These are phyloP conservation scores for Drosophila suboccidentalis DNA, from an alignment of 2,888 invertebrate genomes.

Conservation along the genomic window DNA sequence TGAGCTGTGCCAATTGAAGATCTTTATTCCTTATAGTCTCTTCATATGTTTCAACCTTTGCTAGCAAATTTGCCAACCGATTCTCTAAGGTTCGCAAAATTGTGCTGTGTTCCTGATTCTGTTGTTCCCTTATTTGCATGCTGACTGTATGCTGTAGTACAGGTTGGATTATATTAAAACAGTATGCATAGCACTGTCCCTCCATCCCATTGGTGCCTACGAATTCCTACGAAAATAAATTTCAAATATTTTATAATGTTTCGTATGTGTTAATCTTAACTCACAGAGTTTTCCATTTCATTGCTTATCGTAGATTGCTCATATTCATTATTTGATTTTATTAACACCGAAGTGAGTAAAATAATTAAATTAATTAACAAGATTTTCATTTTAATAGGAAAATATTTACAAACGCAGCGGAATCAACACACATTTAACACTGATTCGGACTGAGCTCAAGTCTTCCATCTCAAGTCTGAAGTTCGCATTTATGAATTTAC, in stretches of 20 bases:
- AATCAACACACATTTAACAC: background rate
- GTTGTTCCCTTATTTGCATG: constrained; percentile 7
- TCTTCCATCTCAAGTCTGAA: too few species aligned
- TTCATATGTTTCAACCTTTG: background rate
- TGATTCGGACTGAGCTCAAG: background rate
- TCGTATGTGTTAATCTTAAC: background rate
- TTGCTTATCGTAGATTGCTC: background rate
- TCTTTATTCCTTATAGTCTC: background rate
- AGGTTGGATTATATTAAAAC: constrained; percentile 14
- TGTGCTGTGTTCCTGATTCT: constrained; percentile 8
- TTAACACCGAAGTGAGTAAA: background rate
- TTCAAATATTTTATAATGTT: background rate
- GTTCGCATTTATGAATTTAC: too few species aligned
- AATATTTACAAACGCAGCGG: background rate
- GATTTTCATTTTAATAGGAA: background rate
- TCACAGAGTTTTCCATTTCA: background rate
- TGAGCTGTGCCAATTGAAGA: background rate
- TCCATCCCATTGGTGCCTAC: background rate
- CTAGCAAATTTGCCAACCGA: background rate
- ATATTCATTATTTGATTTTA: background rate
- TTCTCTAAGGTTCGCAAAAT: background rate
- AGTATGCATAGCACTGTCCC: constrained; percentile 18
- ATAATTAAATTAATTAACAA: background rate
- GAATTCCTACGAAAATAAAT: background rate
- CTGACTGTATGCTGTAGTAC: constrained; percentile 10